Percentiles rank a stretch among this genome's conserved stretches.
These are phyloP conservation scores for Sebastes baramenuke DNA, from an alignment of 2,797 vertebrate genomes.

Conservation along the genomic window DNA sequence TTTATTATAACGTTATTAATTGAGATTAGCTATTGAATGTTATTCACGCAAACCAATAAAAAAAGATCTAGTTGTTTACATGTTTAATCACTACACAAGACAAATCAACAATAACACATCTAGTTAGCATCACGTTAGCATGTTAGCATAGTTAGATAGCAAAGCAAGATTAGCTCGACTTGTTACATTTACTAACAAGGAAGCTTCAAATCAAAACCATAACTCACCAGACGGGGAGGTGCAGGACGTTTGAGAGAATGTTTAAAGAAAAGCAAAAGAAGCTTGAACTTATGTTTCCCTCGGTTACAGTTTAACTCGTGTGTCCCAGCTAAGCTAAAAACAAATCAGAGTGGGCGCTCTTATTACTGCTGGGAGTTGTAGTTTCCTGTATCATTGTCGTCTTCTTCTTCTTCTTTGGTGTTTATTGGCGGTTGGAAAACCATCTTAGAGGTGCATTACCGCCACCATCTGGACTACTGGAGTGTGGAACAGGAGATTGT, in stretches of 20 bases:
- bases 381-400: conserved; percentile 32
- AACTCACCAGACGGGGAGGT: conserved; percentile 24
- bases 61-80: background rate
- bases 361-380: conserved; percentile 73
- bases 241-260: background rate
- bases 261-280: background rate
- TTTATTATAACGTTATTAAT: background rate
- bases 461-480: no score
- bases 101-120: conserved; percentile 1
- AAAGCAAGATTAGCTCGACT: background rate
- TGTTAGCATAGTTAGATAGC: conserved; percentile 18
- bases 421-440: no score
- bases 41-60: background rate
- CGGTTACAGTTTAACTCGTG: conserved; percentile 28
- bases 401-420: no score
- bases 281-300: background rate
- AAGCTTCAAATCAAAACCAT: background rate
- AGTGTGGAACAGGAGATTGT: no score
- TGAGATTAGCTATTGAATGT: background rate
- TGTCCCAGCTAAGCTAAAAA: conserved; percentile 73
- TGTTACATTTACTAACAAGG: background rate
- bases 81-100: background rate
- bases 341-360: conserved; percentile 57
- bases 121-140: conserved; percentile 53
- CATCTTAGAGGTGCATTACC: no score